Evolutionary conservation across 1,140 invertebrate species (phyloP).

Genomic region (Artemia franciscana): DNA sequence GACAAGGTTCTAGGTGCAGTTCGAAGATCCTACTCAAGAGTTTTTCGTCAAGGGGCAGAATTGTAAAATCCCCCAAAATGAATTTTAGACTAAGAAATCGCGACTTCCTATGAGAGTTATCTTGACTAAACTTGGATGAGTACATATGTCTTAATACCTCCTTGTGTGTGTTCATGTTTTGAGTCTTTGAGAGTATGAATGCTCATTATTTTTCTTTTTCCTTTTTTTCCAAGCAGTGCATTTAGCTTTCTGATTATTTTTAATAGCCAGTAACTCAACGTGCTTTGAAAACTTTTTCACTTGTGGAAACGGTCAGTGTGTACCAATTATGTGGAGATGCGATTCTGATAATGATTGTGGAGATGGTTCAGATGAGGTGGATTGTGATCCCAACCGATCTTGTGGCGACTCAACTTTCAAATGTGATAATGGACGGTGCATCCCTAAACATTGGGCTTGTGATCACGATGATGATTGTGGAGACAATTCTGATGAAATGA

Average conservation of each 20-base stretch:
- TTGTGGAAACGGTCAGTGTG: constrained; percentile 37
- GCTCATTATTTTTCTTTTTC: no score
- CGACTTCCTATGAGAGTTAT: no score
- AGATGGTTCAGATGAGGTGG: constrained; percentile 25
- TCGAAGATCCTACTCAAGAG: no score
- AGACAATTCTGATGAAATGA: constrained; percentile 10
- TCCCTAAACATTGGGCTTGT: constrained; percentile 62
- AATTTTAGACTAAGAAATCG: no score
- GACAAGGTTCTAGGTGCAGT: no score
- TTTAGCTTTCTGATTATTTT: constrained; percentile 9
- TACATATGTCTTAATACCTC: no score
- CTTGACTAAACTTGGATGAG: no score
- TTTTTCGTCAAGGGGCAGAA: no score
- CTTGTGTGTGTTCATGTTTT: no score
- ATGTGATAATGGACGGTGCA: constrained; percentile 65
- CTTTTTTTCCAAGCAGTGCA: not conserved
- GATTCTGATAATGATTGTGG: constrained; percentile 20
- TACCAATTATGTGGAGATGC: constrained; percentile 34
- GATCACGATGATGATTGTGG: constrained; percentile 68
- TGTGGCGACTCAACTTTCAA: constrained; percentile 29
- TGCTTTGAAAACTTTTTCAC: constrained; percentile 34
- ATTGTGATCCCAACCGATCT: constrained; percentile 4
- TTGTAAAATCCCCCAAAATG: no score
- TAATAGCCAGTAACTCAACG: constrained; percentile 20
- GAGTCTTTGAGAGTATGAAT: no score